Evolutionary conservation across 2,888 invertebrate species (phyloP), one percentile per base, ranked within the genome.

Genomic region (Latheticus oryzae): DNA sequence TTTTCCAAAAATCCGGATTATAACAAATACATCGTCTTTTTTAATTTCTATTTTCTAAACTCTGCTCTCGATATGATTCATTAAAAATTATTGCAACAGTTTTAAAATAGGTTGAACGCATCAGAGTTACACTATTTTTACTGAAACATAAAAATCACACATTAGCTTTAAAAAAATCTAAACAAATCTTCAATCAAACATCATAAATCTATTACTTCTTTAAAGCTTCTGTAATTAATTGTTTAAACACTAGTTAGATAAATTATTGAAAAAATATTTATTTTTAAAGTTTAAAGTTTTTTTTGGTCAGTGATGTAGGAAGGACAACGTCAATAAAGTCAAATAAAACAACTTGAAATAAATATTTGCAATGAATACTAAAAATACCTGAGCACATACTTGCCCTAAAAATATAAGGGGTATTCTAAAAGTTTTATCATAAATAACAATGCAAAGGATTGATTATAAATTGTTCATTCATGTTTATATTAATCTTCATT

Each of bases 301-400:
- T 33, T 33, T 9, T n/a, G 8, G 4, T 9, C 3, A 7, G 17
- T 8, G 11, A 35, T 15, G n/a, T 15, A 35, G 16, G 38, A 38
- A 24, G 12, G 8, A n/a, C 23, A 12, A 1, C 7, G 26, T 13
- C 42, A 26, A 26, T 42, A 26, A 16, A 42, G 19, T 26, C 13
- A 42, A 42, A 26, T 43, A 45, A 45, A 32, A 45, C 11, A 37
- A 17, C 59, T 53, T 51, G 64, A 67, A 65, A 66, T 67, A 67
- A 68, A 67, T 67, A 65, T 66, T 65, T 67, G 65, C 63, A 66
- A 66, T 67, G 66, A 64, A 63, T 57, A 33, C 65, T 61, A 56
- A 67, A 66, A 66, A 66, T 66, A 66, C 17, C 12, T 37, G 17
- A 26, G 56, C 54, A 60, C 61, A 63, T 62, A 66, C 63, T 65